Conservation (phyloP, 2,888 invertebrate genomes). For the Acrobasis consociella region DNA sequence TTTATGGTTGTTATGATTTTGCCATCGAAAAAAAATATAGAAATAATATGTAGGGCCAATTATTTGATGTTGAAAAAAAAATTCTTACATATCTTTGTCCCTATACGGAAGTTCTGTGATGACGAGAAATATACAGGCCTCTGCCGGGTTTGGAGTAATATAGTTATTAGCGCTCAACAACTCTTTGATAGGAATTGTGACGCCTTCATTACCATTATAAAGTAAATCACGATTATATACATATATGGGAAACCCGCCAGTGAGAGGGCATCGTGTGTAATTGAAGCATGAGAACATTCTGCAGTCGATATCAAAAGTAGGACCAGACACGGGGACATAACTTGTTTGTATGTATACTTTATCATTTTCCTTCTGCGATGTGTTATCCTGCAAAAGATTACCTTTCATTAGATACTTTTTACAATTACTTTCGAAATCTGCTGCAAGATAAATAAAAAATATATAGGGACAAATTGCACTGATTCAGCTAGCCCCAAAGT, state of each 20-base stretch:
- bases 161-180: constrained; percentile 94
- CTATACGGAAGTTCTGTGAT: constrained; percentile 91
- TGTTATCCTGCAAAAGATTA: no score
- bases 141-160: constrained; percentile 90
- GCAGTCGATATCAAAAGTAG: constrained; percentile 81
- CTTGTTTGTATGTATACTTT: no score
- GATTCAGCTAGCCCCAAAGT: no score
- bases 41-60: no score
- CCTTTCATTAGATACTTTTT: no score
- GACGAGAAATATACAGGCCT: constrained; percentile 94
- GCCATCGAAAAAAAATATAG: no score
- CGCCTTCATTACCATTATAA: constrained; percentile 90
- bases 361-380: no score
- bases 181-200: constrained; percentile 91
- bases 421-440: no score
- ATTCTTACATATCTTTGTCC: constrained; percentile 56
- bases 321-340: constrained; percentile 16
- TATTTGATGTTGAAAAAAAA: background rate
- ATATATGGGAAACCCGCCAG: constrained; percentile 96
- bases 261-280: constrained; percentile 95
- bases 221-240: constrained; percentile 92
- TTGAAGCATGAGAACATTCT: constrained; percentile 97
- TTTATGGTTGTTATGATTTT: no score
- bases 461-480: no score
- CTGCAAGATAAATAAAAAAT: no score